These are phyloP conservation scores for Hemicrepidius hirtus DNA, from an alignment of 2,888 invertebrate species.

Conservation along the genomic window DNA sequence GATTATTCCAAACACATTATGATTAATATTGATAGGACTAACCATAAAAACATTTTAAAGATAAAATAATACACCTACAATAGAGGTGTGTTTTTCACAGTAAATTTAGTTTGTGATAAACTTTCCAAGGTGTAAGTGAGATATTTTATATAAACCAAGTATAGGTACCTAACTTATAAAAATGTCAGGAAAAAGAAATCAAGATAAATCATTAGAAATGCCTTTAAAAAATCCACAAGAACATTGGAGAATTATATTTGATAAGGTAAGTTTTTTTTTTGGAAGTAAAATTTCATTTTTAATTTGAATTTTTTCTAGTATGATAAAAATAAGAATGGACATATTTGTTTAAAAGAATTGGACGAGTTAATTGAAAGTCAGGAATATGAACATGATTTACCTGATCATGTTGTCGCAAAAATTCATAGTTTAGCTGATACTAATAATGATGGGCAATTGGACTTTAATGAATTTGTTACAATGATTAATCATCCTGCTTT, in stretches of 20 bases:
- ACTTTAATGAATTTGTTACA: slow-evolving; percentile 83
- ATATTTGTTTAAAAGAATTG: slow-evolving; percentile 80
- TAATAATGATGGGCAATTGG: slow-evolving; percentile 80
- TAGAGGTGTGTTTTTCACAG: no score
- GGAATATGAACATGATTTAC: slow-evolving; percentile 79
- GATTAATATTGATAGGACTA: no score
- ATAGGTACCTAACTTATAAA: no score
- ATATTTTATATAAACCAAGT: no score
- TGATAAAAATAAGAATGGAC: slow-evolving; percentile 82
- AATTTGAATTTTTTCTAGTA: slow-evolving; percentile 72
- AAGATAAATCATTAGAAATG: slow-evolving; percentile 17
- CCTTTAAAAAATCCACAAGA: slow-evolving; percentile 63
- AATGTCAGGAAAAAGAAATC: not conserved
- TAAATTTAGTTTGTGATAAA: no score
- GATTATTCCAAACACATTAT: no score
- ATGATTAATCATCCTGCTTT: slow-evolving; percentile 78
- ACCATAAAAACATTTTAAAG: no score
- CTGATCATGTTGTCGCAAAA: slow-evolving; percentile 79
- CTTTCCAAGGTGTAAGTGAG: no score
- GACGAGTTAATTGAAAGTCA: slow-evolving; percentile 76
- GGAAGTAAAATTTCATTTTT: not conserved
- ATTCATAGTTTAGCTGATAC: slow-evolving; percentile 81
- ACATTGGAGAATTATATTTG: slow-evolving; percentile 74
- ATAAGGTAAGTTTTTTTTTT: slow-evolving; percentile 69
- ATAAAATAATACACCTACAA: no score